A percentile compares a stretch with the other conserved stretches of the same genome.
phyloP scores from a whole-genome alignment of 2,113 vertebrate genomes.

The Crocuta crocuta region DNA sequence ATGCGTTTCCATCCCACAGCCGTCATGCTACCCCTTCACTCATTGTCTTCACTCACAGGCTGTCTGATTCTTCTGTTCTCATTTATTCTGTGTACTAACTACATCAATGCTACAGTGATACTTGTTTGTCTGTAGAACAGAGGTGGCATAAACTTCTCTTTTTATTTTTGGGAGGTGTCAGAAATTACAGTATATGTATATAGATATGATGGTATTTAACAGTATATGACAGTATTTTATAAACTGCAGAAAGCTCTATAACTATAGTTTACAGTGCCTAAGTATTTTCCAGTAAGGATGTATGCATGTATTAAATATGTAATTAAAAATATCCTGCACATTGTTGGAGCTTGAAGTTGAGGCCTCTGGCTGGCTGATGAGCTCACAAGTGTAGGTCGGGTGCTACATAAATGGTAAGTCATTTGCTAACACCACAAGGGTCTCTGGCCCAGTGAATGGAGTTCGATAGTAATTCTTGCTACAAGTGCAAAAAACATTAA shows the following conservation, averaged over 20 bases:
- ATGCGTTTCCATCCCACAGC: neutral
- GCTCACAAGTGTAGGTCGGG: neutral
- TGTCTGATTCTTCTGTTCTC: neutral
- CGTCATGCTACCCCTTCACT: neutral
- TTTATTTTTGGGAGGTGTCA: neutral
- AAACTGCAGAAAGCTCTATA: neutral
- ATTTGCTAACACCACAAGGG: neutral
- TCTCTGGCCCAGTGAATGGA: neutral
- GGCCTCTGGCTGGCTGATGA: neutral
- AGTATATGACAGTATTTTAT: conserved; percentile 11
- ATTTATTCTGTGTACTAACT: neutral
- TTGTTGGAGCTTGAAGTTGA: neutral
- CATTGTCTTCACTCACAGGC: neutral
- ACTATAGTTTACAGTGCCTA: neutral
- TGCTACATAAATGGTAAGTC: neutral
- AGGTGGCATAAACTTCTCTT: neutral
- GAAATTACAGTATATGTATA: neutral
- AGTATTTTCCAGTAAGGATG: conserved; percentile 10
- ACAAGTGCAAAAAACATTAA: neutral
- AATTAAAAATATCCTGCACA: neutral
- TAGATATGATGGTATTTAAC: neutral
- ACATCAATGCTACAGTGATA: neutral
- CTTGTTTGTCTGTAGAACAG: neutral
- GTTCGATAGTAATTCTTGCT: neutral
- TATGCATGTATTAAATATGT: conserved; percentile 1